Evolutionary conservation across 2,888 invertebrate species (phyloP).

Genomic region (Lasioglossum calceatum): DNA sequence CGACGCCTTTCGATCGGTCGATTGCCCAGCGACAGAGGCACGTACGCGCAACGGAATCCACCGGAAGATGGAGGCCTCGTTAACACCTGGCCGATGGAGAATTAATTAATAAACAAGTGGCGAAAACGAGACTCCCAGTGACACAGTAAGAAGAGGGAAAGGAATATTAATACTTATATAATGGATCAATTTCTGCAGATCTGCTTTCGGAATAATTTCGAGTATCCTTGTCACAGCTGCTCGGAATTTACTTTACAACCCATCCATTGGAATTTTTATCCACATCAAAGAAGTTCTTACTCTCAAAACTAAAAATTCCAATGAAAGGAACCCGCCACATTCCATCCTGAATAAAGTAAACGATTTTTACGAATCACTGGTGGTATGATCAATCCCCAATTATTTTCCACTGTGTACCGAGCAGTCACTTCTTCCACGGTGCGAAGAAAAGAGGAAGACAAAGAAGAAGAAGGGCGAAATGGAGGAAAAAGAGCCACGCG

Average conservation of each 20-base stretch:
- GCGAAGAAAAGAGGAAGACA: background rate
- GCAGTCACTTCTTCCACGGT: background rate
- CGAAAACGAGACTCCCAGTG: background rate
- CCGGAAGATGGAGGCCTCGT: slow-evolving; percentile 21
- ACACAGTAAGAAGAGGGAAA: background rate
- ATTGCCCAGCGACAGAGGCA: background rate
- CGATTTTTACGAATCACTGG: no score
- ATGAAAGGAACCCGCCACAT: no score
- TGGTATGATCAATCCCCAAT: background rate
- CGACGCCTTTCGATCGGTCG: slow-evolving; percentile 37
- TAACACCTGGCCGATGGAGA: slow-evolving; percentile 16
- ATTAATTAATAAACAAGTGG: slow-evolving; percentile 36
- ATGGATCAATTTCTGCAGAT: no score
- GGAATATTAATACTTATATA: no score
- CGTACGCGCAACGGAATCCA: background rate
- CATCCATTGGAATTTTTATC: no score
- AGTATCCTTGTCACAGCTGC: no score
- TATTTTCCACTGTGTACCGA: background rate
- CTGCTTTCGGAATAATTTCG: no score
- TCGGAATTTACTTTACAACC: no score
- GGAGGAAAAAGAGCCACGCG: background rate
- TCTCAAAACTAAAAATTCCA: no score
- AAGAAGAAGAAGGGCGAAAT: background rate
- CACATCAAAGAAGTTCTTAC: background rate
- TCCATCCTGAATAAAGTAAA: no score